Base-by-base conservation (phyloP, 1,140 invertebrate genomes). In the Lordiphosa collinella region DNA sequence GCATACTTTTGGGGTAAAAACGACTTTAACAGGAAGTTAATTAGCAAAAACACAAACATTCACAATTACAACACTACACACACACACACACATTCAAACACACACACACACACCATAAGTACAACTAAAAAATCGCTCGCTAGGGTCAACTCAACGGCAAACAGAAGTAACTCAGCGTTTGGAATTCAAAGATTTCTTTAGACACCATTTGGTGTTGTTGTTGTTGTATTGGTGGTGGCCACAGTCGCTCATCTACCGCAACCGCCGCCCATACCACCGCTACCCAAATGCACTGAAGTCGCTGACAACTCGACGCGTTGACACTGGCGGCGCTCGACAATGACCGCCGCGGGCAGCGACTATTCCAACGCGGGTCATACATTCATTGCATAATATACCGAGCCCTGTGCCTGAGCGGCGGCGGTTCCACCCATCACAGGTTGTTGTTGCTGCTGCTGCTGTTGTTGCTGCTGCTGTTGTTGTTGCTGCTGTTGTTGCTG, bases 301-400 rank as follows among this genome's bases (percentile, higher is more conserved):
- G 84, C 74, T 71, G 84, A 86, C 86, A 88, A 63, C 56, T 88
- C 86, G 66, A 88, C 86, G 46, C 86, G 86, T 87, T 88, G 85
- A 82, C 86, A 88, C 59, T 88, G 86, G 80, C 86, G 86, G 80
- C 85, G 86, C 64, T 88, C 86, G n/a, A 88, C 85, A 56, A 88
- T 87, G 56, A 88, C 70, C 86, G 86, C 86, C 80, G 80, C 70
- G 64, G 86, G 82, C 69, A 86, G 61, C 55, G 86, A 88, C 86
- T 88, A 88, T 80, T 88, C 86, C 25, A 71, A 62, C 61, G 75
- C 66, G 67, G 87, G 89, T 90, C 90, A 90, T 85, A 90, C 90
- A 54, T 90, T 90, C 90, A 90, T 90, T 16, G 90, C 88, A 65
- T 90, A 90, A 56, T 89, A 90, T 8, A 90, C 89, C 9, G 89